Conservation (phyloP, 2,797 vertebrate species). For the Clamator glandarius region DNA sequence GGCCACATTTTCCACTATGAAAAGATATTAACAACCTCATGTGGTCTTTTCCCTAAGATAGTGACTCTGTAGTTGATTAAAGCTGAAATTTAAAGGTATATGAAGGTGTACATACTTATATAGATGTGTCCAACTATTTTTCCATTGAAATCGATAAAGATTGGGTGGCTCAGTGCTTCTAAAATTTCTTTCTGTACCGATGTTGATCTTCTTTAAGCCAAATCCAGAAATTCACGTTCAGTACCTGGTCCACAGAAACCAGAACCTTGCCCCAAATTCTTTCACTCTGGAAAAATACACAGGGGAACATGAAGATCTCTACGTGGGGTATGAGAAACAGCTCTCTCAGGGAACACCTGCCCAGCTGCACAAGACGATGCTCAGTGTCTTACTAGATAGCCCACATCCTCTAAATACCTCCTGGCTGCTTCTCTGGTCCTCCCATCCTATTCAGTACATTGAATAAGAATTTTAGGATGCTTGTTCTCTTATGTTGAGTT, state of each 20-base stretch:
- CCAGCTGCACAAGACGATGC: too few relatives aligned
- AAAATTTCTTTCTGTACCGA: neutral
- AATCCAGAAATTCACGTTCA: neutral
- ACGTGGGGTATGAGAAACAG: neutral
- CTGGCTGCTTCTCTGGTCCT: neutral
- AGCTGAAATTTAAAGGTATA: neutral
- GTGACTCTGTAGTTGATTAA: neutral
- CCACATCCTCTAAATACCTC: neutral
- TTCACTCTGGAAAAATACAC: fast-evolving
- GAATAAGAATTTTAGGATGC: neutral
- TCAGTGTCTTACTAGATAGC: neutral
- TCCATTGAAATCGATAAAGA: neutral
- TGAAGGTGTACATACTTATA: neutral
- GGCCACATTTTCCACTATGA: neutral
- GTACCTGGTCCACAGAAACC: neutral
- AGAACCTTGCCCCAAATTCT: neutral
- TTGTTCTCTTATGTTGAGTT: neutral
- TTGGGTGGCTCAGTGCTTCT: neutral
- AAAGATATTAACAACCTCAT: neutral
- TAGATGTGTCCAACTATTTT: neutral
- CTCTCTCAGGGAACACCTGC: neutral
- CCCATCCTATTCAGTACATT: too few relatives aligned
- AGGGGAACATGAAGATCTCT: neutral
- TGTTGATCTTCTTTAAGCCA: neutral
- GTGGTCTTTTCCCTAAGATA: neutral